Evolutionary conservation across 2,113 vertebrate species (phyloP).

Genomic region (Thinocorus orbignyianus): DNA sequence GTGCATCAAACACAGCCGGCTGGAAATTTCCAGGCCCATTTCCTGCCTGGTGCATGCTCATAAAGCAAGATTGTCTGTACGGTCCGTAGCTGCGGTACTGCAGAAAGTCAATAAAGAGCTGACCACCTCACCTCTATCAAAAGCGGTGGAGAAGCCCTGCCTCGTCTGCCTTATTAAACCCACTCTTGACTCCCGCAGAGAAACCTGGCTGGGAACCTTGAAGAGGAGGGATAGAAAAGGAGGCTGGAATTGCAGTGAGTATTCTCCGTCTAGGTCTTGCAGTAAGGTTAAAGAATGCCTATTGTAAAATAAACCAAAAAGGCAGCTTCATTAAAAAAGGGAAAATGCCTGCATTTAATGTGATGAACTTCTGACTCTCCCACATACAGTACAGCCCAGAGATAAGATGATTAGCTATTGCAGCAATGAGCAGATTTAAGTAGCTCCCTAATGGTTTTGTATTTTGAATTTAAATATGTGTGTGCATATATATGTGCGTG

Average conservation of each 20-base stretch:
- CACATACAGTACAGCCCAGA: background rate
- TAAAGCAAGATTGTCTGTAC: slow-evolving; percentile 32
- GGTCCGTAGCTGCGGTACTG: slow-evolving; percentile 42
- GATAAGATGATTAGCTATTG: slow-evolving; percentile 32
- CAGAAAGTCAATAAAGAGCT: slow-evolving; percentile 66
- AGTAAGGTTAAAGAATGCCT: slow-evolving; percentile 23
- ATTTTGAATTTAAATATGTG: slow-evolving; percentile 23
- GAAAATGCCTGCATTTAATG: slow-evolving; percentile 10
- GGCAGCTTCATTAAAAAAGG: background rate
- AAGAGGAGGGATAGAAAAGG: slow-evolving; percentile 28
- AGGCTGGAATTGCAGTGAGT: slow-evolving; percentile 60
- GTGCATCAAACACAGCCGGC: slow-evolving; percentile 35
- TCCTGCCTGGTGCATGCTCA: slow-evolving; percentile 62
- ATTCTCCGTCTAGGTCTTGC: background rate
- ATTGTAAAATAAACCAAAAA: slow-evolving; percentile 20
- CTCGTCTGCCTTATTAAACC: slow-evolving; percentile 61
- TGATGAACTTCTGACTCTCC: slow-evolving; percentile 36
- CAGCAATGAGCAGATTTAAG: background rate
- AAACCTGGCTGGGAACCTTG: slow-evolving; percentile 24
- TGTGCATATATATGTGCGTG: background rate
- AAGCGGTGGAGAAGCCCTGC: slow-evolving; percentile 45
- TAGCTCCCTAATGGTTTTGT: slow-evolving; percentile 9
- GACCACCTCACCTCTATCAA: slow-evolving; percentile 57
- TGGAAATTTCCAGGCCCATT: slow-evolving; percentile 66
- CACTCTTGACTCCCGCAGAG: slow-evolving; percentile 28